Evolutionary conservation across 1,140 invertebrate species (phyloP).

Genomic region (Hypsibius dujardini): DNA sequence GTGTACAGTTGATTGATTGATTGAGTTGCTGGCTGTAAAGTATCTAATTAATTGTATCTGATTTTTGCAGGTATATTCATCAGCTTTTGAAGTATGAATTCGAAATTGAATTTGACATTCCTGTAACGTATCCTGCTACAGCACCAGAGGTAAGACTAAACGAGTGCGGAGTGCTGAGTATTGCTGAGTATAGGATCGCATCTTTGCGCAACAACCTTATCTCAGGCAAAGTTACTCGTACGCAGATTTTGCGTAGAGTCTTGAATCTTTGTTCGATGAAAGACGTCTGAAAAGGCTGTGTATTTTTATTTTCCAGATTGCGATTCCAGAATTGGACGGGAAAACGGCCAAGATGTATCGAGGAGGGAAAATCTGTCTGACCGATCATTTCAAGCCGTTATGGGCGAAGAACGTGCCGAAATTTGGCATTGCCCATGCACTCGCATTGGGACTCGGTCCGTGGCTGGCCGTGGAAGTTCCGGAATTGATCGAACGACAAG

Average conservation of each 20-base stretch:
- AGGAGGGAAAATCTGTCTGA: conserved; percentile 90
- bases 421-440: conserved; percentile 96
- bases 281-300: too few species aligned
- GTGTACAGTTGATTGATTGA: conserved; percentile 31
- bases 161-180: too few species aligned
- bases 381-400: conserved; percentile 97
- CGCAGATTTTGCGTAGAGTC: too few species aligned
- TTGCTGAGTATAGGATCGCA: too few species aligned
- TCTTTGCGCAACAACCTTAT: too few species aligned
- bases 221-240: too few species aligned
- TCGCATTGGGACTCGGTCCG: conserved; percentile 87
- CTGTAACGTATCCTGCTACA: conserved; percentile 91
- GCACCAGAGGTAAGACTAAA: too few species aligned
- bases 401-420: conserved; percentile 95
- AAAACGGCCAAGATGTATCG: conserved; percentile 99
- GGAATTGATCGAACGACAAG: conserved; percentile 67
- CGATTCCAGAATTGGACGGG: conserved; percentile 86
- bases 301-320: too few species aligned
- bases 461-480: conserved; percentile 98
- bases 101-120: conserved; percentile 98
- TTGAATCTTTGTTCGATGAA: too few species aligned
- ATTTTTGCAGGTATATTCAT: too few species aligned
- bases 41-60: too few species aligned
- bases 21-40: too few species aligned
- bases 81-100: conserved; percentile 92